A percentile compares a stretch with the other conserved stretches of the same genome.
Evolutionary conservation across 2,888 invertebrate species (phyloP).

Genomic region (Pyrrhosoma nymphula): DNA sequence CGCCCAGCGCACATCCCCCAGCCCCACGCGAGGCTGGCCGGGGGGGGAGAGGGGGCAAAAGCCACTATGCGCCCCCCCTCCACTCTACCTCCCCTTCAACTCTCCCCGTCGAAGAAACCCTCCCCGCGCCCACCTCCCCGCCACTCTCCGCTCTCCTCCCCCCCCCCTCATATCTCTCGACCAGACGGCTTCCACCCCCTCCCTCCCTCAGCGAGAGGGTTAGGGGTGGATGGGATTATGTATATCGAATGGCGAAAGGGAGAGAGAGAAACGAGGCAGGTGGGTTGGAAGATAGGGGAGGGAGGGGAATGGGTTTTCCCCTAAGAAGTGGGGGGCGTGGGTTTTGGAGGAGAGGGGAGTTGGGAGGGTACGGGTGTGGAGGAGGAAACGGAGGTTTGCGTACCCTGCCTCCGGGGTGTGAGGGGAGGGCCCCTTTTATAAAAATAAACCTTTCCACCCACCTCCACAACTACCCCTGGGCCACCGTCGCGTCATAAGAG

Average conservation of each 20-base stretch:
- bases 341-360: neutral
- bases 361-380: neutral
- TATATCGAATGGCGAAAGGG: neutral
- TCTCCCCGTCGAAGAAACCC: too few species aligned
- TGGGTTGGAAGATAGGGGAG: too few species aligned
- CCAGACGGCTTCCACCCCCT: slow-evolving; percentile 18
- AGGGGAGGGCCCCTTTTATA: neutral
- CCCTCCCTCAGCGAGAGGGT: neutral
- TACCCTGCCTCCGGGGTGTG: neutral
- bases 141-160: neutral
- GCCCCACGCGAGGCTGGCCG: too few species aligned
- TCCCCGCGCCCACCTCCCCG: too few species aligned
- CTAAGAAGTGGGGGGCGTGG: too few species aligned
- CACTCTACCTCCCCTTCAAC: too few species aligned
- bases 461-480: neutral
- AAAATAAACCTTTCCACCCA: too few species aligned
- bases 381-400: neutral
- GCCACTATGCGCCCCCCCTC: too few species aligned
- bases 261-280: too few species aligned
- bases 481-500: neutral
- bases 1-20: too few species aligned
- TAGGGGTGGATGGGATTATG: neutral
- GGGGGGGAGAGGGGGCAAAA: too few species aligned
- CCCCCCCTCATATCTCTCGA: neutral
- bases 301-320: too few species aligned